Evolutionary conservation across 2,113 vertebrate species (phyloP), one percentile per base, ranked within the genome.

Genomic region (Coptodon rendalli): DNA sequence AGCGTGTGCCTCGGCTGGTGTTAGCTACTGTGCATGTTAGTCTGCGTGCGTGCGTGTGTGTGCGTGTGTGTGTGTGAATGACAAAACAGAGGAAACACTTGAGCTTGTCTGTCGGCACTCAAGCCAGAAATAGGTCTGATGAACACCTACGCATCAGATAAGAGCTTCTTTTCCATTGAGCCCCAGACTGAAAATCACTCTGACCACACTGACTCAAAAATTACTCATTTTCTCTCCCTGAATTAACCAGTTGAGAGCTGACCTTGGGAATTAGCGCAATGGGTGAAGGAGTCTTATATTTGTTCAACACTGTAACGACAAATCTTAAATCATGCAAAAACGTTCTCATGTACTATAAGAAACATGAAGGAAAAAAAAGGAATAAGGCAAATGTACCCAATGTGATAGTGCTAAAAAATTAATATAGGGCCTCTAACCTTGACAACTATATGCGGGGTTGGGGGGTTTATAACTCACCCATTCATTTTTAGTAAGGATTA

Each of bases 91-190:
- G 91, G 89, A 94, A 92, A 91, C 89, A 92, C 94, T 93, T 86
- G 81, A 93, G 88, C 85, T 88, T 3, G 89, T 94, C 93, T 93
- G 93, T 94, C 82, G 73, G 84, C 93, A 91, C 93, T 94, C 63
- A 19, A 66, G 76, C 87, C 93, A 94, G 92, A 95, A 95, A 95
- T 94, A 95, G 93, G 83, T 53, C 89, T 85, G 86, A 93, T 92
- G 91, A 95, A 94, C 93, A 94, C 92, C 92, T 92, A 93, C 91
- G 93, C 92, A 93, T 87, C 83, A 92, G 91, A 95, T 90, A 90
- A 93, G 90, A 91, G 91, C 48, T 87, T 93, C 91, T 86, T 92
- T 94, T 94, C 89, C 91, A 91, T 86, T 93, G 73, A 95, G 63
- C 82, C 89, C 79, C 90, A 93, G 93, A 94, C 92, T 94, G 87